Evolutionary conservation across 2,113 vertebrate species (phyloP), one percentile per base, ranked within the genome.

Genomic region (Aspidoscelis tigris): DNA sequence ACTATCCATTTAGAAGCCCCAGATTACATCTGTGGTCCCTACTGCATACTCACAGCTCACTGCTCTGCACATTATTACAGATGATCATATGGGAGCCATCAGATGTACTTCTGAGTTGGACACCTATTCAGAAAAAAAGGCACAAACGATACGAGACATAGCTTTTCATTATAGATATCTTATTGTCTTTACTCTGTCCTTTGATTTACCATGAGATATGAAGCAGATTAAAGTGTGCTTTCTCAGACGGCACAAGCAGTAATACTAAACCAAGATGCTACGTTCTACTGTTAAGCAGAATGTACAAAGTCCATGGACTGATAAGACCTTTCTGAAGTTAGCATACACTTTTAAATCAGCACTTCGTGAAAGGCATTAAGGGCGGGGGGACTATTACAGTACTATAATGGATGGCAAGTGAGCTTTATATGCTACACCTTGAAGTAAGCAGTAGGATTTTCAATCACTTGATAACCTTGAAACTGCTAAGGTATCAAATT

Each of bases 381-480:
- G 58, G 58, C 12, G 58, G 14, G 10, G 3, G 95, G 96, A 95
- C 95, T 95, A 95, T 95, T 96, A 92, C 93, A 94, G 91, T 92
- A 88, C 94, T 92, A 90, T 95, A 96, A 96, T 94, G 92, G 95
- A 96, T 96, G 95, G 93, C 93, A 93, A 94, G 89, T 85, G 76
- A 86, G 91, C 95, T 93, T 95, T 95, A 93, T 95, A 95, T 92
- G 95, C 95, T 96, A 94, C 94, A 96, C 96, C 96, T 96, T 96
- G 96, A 96, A 96, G 94, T 94, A 96, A 95, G 95, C 94, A 92
- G 93, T 88, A 93, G 94, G 94, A 95, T 95, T 96, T 95, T 97
- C 96, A 96, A 96, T 97, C 96, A 96, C 95, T 93, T 92, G 95
- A 96, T 96, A 97, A 96, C 96, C 96, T 97, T 97, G 96, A 96